Evolutionary conservation across 2,113 vertebrate genomes (phyloP).

Genomic region (Equus quagga): DNA sequence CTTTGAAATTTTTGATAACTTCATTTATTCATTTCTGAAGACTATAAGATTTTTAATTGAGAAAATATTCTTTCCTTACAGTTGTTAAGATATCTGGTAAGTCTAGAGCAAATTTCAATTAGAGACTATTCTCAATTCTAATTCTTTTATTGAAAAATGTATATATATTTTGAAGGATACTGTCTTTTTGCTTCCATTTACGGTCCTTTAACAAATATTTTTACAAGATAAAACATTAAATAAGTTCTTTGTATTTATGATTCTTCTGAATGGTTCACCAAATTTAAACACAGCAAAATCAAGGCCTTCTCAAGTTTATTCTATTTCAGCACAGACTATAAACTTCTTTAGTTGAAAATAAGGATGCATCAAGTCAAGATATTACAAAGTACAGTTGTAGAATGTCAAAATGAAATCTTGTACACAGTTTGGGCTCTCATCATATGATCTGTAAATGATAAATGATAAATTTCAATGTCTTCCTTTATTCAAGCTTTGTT

Average conservation of each 20-base stretch:
- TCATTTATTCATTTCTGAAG: slow-evolving; percentile 27
- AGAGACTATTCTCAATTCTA: slow-evolving; percentile 1
- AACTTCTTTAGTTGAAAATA: neutral
- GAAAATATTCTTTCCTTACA: neutral
- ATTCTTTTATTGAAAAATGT: slow-evolving; percentile 25
- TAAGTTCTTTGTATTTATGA: neutral
- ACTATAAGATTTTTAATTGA: neutral
- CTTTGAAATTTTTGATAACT: slow-evolving; percentile 8
- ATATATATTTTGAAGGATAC: slow-evolving; percentile 20
- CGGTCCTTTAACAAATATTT: neutral
- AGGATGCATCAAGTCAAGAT: neutral
- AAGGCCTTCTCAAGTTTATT: slow-evolving; percentile 22
- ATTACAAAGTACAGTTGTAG: neutral
- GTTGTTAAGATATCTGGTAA: neutral
- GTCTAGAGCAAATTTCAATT: neutral
- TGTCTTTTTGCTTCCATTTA: slow-evolving; percentile 6
- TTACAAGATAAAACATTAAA: slow-evolving; percentile 25
- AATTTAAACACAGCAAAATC: slow-evolving; percentile 41
- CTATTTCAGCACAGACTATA: neutral
- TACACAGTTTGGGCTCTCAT: neutral
- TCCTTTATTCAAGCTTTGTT: neutral
- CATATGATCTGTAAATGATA: neutral
- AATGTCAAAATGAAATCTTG: slow-evolving; percentile 25
- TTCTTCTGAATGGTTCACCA: neutral
- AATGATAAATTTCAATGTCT: neutral